Evolutionary conservation across 2,113 vertebrate genomes (phyloP), one percentile per base, ranked within the genome.

Genomic region (Cyprinodon tularosa): DNA sequence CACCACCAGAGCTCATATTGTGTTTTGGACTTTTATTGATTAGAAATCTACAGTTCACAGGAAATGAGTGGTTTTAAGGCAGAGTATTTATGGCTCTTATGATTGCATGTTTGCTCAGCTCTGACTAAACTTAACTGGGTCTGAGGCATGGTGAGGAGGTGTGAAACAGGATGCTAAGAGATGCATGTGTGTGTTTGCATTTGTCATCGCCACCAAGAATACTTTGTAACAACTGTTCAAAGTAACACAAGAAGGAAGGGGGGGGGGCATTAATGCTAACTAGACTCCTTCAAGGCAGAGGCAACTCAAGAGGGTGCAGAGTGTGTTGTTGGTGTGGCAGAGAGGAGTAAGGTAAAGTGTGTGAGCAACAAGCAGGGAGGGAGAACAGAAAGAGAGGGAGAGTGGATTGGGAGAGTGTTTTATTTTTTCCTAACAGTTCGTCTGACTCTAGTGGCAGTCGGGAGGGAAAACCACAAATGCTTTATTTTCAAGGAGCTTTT

Each of bases 161-260:
- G 82, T 84, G 76, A 70, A 76, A 76, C 83, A 78, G 80, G 74
- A 86, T 65, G 80, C 78, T 76, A 62, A 10, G 37, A 57, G 75
- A 78, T 79, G 68, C 68, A 37, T 82, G 84, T 72, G 79, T 84
- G 74, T 65, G 72, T 68, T 61, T 62, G 57, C 81, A 85, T 90
- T 88, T 86, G 86, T 90, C 84, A 88, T 84, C 90, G 76, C 78
- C 69, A 88, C 84, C 81, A 90, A 90, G 80, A 91, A 93, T 90
- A 90, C 72, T 82, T 86, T 15, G 85, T 14, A 82, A 78, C 91
- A 90, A 89, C 88, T 89, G 91, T 80, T 91, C 62, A 74, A 76
- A 90, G 72, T 68, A 72, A 83, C 80, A 80, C 73, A 61, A 57
- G 53, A 66, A 76, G 82, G 50, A 20, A 57, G 50, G n/a, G 7